These are phyloP conservation scores for Drosophila monieri DNA, from an alignment of 2,888 invertebrate genomes.

Conservation along the genomic window DNA sequence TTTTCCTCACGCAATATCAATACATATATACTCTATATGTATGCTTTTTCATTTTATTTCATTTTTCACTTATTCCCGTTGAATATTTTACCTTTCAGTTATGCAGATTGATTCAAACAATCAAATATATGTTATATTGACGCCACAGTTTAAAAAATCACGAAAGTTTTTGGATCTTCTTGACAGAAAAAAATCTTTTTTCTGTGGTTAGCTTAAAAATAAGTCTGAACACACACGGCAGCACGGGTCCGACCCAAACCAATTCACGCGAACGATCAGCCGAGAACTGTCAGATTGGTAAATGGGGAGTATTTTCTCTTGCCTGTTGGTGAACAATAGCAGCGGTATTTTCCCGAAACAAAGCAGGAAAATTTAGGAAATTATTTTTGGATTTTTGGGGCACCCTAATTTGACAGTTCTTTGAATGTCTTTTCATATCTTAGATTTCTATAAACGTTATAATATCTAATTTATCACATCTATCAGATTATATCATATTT, in stretches of 20 bases:
- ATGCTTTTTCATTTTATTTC: slow-evolving; percentile 6
- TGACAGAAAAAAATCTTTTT: slow-evolving; percentile 53
- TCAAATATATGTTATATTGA: not conserved
- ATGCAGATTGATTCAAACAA: not conserved
- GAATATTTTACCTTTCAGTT: not conserved
- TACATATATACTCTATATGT: slow-evolving; percentile 21
- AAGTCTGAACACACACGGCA: slow-evolving; percentile 72
- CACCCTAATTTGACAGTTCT: not conserved
- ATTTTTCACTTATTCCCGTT: not conserved
- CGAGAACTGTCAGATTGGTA: slow-evolving; percentile 71
- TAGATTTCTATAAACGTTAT: no score
- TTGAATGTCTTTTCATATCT: not conserved
- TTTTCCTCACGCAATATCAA: slow-evolving; percentile 22
- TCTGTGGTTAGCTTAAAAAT: slow-evolving; percentile 65
- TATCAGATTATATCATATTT: no score
- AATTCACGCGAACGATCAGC: slow-evolving; percentile 73
- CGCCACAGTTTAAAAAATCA: not conserved
- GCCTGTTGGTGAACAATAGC: slow-evolving; percentile 18
- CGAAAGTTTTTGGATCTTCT: slow-evolving; percentile 15
- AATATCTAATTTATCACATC: no score
- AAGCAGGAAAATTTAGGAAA: slow-evolving; percentile 35
- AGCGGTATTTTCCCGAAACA: slow-evolving; percentile 21
- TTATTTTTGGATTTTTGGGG: slow-evolving; percentile 5
- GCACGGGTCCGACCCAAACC: slow-evolving; percentile 41
- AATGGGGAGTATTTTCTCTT: slow-evolving; percentile 10